A percentile compares a stretch with the other conserved stretches of the same genome.
These are phyloP conservation scores for Entomobrya multifasciata DNA, from an alignment of 2,888 invertebrate genomes.

Conservation along the genomic window DNA sequence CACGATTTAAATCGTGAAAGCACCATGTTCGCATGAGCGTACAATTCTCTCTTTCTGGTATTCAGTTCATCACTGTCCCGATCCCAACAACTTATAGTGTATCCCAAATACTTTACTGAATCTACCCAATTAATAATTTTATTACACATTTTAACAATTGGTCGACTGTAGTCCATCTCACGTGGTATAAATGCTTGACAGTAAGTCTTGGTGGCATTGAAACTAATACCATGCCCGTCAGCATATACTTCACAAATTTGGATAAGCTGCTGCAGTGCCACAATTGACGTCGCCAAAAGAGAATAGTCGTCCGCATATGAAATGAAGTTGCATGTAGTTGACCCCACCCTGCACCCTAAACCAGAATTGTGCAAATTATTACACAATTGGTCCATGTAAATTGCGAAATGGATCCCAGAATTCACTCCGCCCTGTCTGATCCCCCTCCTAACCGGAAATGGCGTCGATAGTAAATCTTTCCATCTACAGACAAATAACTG, in stretches of 20 bases:
- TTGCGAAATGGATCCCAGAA: neutral
- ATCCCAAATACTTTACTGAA: slow-evolving; percentile 25
- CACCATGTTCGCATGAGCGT: slow-evolving; percentile 3
- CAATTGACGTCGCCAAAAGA: neutral
- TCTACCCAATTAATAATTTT: neutral
- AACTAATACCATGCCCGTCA: neutral
- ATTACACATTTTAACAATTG: neutral
- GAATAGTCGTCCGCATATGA: too few species aligned
- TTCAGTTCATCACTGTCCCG: neutral
- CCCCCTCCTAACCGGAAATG: neutral
- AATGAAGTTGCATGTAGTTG: too few species aligned
- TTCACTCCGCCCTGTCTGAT: slow-evolving; percentile 51
- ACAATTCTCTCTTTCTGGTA: neutral
- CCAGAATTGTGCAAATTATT: too few species aligned
- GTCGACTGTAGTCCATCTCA: neutral
- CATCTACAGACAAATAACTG: slow-evolving; percentile 33
- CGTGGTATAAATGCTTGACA: neutral
- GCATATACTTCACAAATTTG: slow-evolving; percentile 16
- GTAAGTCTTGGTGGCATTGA: slow-evolving; percentile 20
- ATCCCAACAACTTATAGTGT: neutral
- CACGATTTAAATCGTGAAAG: neutral
- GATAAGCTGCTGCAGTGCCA: neutral
- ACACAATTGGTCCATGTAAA: slow-evolving; percentile 36
- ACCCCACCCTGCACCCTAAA: too few species aligned
- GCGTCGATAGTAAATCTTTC: neutral